Evolutionary conservation across 2,113 vertebrate genomes (phyloP).

Genomic region (Mus musculus): DNA sequence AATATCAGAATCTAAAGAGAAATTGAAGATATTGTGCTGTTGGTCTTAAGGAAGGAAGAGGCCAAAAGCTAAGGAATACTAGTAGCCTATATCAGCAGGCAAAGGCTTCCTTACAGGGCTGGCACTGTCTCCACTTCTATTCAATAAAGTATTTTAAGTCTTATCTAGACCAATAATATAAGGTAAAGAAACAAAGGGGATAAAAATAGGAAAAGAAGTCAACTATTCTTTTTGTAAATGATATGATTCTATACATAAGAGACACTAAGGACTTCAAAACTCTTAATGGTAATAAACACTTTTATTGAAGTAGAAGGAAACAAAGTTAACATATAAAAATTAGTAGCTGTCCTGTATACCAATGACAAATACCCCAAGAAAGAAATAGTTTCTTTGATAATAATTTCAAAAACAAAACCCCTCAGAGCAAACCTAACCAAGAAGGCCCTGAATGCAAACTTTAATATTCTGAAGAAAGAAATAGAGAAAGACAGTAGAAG

Average conservation of each 20-base stretch:
- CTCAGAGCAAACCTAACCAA: not conserved
- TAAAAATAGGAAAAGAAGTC: not conserved
- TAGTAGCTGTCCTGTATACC: not conserved
- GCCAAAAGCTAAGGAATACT: not conserved
- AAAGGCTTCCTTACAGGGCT: not conserved
- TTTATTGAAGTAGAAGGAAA: not conserved
- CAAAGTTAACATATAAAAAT: not conserved
- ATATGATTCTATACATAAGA: not conserved
- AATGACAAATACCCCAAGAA: not conserved
- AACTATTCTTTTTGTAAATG: not conserved
- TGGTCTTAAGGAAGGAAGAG: not conserved
- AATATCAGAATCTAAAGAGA: not conserved
- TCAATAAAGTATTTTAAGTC: not conserved
- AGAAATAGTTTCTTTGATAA: not conserved
- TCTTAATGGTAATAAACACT: not conserved
- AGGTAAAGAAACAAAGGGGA: not conserved
- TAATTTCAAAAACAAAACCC: not conserved
- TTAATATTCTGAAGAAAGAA: not conserved
- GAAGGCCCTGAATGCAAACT: not conserved
- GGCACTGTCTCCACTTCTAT: not conserved
- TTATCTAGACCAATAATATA: not conserved
- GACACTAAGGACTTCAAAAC: not conserved
- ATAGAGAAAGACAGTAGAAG: not conserved
- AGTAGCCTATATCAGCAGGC: not conserved
- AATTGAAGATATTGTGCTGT: not conserved